Base-by-base conservation (phyloP, 2,888 invertebrate species). In the Neuroscelio doddi region DNA sequence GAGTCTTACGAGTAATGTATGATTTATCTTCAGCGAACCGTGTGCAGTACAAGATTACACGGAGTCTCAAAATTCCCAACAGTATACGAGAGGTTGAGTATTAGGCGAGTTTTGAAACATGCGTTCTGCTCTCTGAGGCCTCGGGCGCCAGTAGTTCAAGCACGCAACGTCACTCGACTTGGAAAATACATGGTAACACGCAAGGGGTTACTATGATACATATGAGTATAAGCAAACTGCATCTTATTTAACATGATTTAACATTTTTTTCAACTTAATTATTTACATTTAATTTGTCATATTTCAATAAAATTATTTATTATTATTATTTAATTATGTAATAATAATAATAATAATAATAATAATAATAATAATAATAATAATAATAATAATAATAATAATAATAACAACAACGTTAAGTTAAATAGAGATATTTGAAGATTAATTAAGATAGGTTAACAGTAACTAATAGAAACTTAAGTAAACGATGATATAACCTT, bases 171-270 rank as follows among this genome's bases (percentile, higher is more conserved):
- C 52, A 52, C 46, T 52, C 47, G 26, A 42, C 34, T 41, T 46
- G 52, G 41, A 47, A 59, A 59, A 59, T 59, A 47, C 52, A 59
- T 34, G 51, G 30, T 52, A 52, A 42, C 59, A 52, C 52, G 59
- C 59, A 59, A 58, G 36, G 24, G 44, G 32, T 47, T 47, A 34
- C 56, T 34, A 15, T 42, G 24, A 42, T 44, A 44, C 51, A 46
- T 44, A 58, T 9, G 38, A 46, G 10, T 30, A 27, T 26, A 53
- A 47, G 9, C 30, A 61, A 61, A 61, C 52, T 59, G 46, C 59
- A 52, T 59, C 47, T 52, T 39, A 44, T 29, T 27, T 44, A 24
- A 21, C 44, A 10, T 36, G 3, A 36, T 12, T 36, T 15, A 8
- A 4, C 15, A 5, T 36, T 36, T 36, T 36, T 12, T 36, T 30